phyloP scores from a whole-genome alignment of 2,113 vertebrate species.

The Tiliqua scincoides region DNA sequence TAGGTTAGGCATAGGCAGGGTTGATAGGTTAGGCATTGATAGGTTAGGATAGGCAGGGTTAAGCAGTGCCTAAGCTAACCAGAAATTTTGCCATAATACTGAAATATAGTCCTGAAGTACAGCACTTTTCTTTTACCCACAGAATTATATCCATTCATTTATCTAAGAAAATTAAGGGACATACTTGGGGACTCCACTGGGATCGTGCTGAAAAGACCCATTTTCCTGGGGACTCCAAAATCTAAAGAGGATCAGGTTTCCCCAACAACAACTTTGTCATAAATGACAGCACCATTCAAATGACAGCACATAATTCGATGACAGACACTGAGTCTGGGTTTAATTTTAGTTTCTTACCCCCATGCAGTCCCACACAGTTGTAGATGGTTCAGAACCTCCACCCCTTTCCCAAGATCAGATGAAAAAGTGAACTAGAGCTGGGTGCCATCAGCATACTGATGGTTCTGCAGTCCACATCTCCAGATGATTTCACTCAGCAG shows the following conservation, averaged over 20 bases:
- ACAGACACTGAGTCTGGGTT: background rate
- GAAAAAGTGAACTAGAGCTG: too few species aligned
- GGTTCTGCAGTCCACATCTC: too few species aligned
- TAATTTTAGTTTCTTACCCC: too few species aligned
- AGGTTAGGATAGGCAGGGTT: too few species aligned
- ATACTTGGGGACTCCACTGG: background rate
- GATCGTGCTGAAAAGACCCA: background rate
- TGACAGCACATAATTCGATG: background rate
- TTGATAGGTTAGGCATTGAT: too few species aligned
- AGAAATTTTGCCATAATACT: background rate
- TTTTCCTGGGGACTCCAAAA: background rate
- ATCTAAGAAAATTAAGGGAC: too few species aligned
- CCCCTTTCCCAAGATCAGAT: too few species aligned
- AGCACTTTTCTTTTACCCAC: background rate
- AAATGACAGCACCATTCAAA: background rate
- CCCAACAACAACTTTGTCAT: background rate
- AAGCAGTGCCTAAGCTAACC: background rate
- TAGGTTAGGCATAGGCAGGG: too few species aligned
- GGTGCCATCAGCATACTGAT: too few species aligned
- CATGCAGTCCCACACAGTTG: too few species aligned
- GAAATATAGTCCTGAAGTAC: background rate
- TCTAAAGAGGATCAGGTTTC: background rate
- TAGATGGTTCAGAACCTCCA: too few species aligned
- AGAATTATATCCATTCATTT: background rate
- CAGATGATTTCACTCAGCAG: too few species aligned